These are phyloP conservation scores for Pristis pectinata DNA, from an alignment of 2,797 vertebrate genomes.

Conservation along the genomic window DNA sequence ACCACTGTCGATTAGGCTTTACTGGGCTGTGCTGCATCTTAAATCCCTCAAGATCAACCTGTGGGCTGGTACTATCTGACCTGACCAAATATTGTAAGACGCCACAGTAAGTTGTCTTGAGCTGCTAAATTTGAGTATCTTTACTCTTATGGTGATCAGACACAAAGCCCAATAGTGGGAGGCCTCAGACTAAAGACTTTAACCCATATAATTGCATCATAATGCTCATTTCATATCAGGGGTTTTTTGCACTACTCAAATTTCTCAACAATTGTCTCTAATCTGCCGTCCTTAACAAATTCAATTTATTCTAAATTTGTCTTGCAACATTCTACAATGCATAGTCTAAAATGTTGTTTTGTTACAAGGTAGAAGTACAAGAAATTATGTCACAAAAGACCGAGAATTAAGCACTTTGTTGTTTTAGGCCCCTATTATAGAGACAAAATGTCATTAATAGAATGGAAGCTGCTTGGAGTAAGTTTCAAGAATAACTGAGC, in stretches of 20 bases:
- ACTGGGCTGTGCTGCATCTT: neutral
- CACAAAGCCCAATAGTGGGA: neutral
- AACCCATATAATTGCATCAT: no score
- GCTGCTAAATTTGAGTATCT: neutral
- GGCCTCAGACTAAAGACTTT: neutral
- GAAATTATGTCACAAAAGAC: neutral
- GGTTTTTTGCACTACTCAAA: neutral
- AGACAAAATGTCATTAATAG: neutral
- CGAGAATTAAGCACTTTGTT: neutral
- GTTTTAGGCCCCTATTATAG: neutral
- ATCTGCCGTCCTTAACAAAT: neutral
- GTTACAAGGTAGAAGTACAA: neutral
- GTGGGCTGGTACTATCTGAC: neutral
- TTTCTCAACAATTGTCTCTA: neutral
- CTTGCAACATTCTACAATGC: neutral
- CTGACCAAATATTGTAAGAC: neutral
- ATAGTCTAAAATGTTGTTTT: neutral
- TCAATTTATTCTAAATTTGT: neutral
- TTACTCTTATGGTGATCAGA: neutral
- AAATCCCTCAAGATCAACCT: neutral
- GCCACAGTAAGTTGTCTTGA: neutral
- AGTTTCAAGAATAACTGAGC: neutral
- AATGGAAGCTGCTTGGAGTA: neutral
- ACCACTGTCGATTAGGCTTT: neutral
- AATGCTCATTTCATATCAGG: neutral